These are phyloP conservation scores for Thecophora atra DNA, from an alignment of 2,888 invertebrate species.

Conservation along the genomic window DNA sequence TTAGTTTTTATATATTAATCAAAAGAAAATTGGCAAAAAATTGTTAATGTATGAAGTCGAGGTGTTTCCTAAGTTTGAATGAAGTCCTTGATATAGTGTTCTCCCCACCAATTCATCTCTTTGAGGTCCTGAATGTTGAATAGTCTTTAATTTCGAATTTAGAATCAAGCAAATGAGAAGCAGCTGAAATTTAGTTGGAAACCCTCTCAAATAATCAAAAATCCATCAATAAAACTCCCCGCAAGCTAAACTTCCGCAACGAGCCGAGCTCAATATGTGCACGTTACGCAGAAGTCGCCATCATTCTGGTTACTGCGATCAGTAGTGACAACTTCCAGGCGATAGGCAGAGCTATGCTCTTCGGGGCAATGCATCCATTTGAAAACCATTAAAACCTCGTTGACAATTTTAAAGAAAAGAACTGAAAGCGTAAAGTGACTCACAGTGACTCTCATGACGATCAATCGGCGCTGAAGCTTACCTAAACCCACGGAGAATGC, in stretches of 20 bases:
- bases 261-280: neutral
- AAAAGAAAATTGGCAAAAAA: no score
- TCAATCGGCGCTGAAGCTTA: constrained; percentile 28
- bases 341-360: neutral
- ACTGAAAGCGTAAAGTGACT: constrained; percentile 42
- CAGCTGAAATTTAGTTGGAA: no score
- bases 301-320: neutral
- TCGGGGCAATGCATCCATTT: constrained; percentile 47
- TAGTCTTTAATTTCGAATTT: no score
- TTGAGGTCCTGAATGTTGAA: no score
- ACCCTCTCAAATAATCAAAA: no score
- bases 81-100: no score
- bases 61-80: no score
- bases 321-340: neutral
- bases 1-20: no score
- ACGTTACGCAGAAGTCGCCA: neutral
- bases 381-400: constrained; percentile 54
- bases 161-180: no score
- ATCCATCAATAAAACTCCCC: neutral
- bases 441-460: neutral
- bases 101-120: no score
- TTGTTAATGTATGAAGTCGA: no score
- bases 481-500: constrained; percentile 48
- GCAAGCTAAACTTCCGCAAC: neutral
- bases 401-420: constrained; percentile 53